A percentile compares a stretch with the other conserved stretches of the same genome.
phyloP scores from a whole-genome alignment of 2,888 invertebrate species.

The Acleris sparsana region DNA sequence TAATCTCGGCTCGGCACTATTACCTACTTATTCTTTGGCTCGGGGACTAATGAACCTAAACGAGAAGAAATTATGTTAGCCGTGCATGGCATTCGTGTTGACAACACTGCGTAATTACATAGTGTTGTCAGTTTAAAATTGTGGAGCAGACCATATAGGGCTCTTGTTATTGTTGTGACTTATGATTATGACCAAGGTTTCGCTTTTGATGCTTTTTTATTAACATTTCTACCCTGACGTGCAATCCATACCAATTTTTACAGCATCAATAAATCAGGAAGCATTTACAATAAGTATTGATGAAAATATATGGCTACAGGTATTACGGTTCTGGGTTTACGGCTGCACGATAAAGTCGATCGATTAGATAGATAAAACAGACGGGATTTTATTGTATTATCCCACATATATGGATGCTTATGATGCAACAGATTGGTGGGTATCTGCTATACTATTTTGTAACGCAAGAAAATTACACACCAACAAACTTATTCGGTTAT shows the following conservation, averaged over 20 bases:
- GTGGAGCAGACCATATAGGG: too few relatives aligned
- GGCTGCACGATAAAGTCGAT: constrained; percentile 28
- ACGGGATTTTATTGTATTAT: constrained; percentile 25
- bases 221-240: not conserved
- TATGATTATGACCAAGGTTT: too few relatives aligned
- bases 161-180: too few relatives aligned
- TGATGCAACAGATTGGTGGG: too few relatives aligned
- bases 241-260: not conserved
- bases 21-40: too few relatives aligned
- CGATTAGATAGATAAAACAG: constrained; percentile 28
- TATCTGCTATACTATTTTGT: not conserved
- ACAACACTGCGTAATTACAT: too few relatives aligned
- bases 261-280: constrained; percentile 4
- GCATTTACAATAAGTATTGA: constrained; percentile 30
- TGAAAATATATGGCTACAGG: constrained; percentile 26
- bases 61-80: constrained; percentile 19
- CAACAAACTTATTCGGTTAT: too few relatives aligned
- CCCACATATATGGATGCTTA: not conserved
- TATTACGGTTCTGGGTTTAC: constrained; percentile 29
- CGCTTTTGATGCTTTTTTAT: not conserved
- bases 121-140: too few relatives aligned
- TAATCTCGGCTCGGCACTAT: constrained; percentile 4
- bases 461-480: not conserved
- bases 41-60: constrained; percentile 23
- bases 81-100: not conserved